phyloP scores from a whole-genome alignment of 2,113 vertebrate genomes.

The Paraplagusia blochii region DNA sequence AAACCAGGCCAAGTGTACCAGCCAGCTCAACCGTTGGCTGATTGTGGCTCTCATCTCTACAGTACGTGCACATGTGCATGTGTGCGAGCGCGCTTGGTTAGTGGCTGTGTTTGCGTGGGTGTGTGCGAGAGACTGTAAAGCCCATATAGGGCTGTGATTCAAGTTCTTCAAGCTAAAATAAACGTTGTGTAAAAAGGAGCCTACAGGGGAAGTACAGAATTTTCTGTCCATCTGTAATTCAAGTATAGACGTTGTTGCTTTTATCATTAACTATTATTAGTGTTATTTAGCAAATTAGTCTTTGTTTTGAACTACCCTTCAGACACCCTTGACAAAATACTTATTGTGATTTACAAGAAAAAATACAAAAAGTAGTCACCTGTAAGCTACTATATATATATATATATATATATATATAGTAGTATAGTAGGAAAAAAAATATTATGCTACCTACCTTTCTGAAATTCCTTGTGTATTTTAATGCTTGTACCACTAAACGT shows the following conservation, averaged over 20 bases:
- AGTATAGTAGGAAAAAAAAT: too few relatives aligned
- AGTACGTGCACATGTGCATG: slow-evolving; percentile 8
- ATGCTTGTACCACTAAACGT: too few relatives aligned
- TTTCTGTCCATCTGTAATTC: slow-evolving; percentile 8
- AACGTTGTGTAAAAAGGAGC: slow-evolving; percentile 25
- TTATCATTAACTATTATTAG: too few relatives aligned
- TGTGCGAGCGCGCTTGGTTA: slow-evolving; percentile 38
- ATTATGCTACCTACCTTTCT: too few relatives aligned
- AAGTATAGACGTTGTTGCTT: neutral
- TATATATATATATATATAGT: too few relatives aligned
- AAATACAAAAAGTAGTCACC: too few relatives aligned
- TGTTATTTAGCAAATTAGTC: too few relatives aligned
- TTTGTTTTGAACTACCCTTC: too few relatives aligned
- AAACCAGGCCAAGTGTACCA: slow-evolving; percentile 76
- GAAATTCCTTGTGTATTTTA: too few relatives aligned
- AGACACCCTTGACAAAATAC: too few relatives aligned
- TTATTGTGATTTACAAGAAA: too few relatives aligned
- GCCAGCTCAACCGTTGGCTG: slow-evolving; percentile 62
- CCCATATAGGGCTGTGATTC: slow-evolving; percentile 63
- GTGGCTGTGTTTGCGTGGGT: slow-evolving; percentile 64
- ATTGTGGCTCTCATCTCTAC: slow-evolving; percentile 49
- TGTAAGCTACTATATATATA: too few relatives aligned
- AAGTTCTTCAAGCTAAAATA: slow-evolving; percentile 39
- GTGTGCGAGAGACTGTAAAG: slow-evolving; percentile 72
- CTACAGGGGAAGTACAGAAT: neutral